phyloP scores from a whole-genome alignment of 1,140 invertebrate genomes.

The Wasmannia auropunctata region DNA sequence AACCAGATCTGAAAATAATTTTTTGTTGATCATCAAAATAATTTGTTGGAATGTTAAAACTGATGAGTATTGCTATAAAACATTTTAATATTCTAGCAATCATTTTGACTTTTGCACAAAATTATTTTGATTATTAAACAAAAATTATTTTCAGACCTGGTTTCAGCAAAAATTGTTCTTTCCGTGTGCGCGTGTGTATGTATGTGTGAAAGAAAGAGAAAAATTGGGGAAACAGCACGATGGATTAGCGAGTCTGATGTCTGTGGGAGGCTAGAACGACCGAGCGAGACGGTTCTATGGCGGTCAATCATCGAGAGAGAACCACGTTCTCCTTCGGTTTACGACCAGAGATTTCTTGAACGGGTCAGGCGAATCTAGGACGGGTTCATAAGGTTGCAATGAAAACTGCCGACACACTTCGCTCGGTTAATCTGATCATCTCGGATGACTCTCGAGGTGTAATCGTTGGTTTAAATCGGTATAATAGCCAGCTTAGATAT shows the following conservation, averaged over 20 bases:
- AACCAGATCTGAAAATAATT: too few relatives aligned
- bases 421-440: constrained; percentile 11
- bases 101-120: too few relatives aligned
- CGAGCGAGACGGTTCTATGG: neutral
- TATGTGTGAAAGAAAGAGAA: neutral
- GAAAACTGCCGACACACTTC: constrained; percentile 40
- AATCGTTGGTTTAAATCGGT: neutral
- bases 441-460: neutral
- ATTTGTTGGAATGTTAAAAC: too few relatives aligned
- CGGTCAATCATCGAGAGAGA: neutral
- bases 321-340: neutral
- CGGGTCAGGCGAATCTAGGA: constrained; percentile 51
- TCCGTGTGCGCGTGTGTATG: too few relatives aligned
- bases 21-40: too few relatives aligned
- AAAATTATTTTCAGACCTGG: too few relatives aligned
- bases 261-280: neutral
- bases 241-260: neutral
- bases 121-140: too few relatives aligned
- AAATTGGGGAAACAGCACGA: neutral
- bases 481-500: neutral
- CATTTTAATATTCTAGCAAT: too few relatives aligned
- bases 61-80: too few relatives aligned
- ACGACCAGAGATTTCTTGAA: neutral
- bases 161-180: too few relatives aligned
- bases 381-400: constrained; percentile 36